Conservation (phyloP, 2,113 vertebrate species). For the Zingel zingel region DNA sequence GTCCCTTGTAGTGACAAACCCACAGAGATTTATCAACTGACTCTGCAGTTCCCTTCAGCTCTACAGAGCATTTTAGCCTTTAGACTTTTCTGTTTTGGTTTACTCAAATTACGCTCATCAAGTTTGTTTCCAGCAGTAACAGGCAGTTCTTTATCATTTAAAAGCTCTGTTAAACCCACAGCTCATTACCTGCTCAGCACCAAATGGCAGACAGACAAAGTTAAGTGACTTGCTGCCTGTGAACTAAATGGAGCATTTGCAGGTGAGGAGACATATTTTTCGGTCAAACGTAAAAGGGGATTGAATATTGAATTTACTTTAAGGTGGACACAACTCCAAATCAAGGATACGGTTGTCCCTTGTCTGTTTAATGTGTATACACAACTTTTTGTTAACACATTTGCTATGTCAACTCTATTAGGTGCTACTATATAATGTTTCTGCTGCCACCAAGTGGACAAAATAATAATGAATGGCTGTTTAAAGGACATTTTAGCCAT, state of each 20-base stretch:
- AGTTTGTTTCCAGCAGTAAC: background rate
- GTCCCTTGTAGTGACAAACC: background rate
- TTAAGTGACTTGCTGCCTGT: too few species aligned
- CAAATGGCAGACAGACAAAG: background rate
- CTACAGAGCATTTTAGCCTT: background rate
- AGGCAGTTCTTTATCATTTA: background rate
- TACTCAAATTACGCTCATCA: background rate
- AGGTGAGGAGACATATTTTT: background rate
- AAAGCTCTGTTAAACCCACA: background rate
- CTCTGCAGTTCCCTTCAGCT: background rate
- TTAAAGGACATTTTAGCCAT: too few species aligned
- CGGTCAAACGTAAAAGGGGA: too few species aligned
- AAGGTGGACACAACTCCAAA: too few species aligned
- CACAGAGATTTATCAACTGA: background rate
- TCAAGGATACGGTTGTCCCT: too few species aligned
- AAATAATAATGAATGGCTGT: too few species aligned
- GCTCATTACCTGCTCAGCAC: background rate
- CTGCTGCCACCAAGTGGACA: background rate
- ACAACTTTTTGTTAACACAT: background rate
- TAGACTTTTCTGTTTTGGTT: background rate
- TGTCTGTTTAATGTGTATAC: too few species aligned
- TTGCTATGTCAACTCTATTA: background rate
- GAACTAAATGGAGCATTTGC: background rate
- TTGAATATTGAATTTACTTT: too few species aligned
- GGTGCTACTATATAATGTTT: background rate